Base-by-base conservation (phyloP, 1,140 invertebrate species). In the Anastrepha obliqua region DNA sequence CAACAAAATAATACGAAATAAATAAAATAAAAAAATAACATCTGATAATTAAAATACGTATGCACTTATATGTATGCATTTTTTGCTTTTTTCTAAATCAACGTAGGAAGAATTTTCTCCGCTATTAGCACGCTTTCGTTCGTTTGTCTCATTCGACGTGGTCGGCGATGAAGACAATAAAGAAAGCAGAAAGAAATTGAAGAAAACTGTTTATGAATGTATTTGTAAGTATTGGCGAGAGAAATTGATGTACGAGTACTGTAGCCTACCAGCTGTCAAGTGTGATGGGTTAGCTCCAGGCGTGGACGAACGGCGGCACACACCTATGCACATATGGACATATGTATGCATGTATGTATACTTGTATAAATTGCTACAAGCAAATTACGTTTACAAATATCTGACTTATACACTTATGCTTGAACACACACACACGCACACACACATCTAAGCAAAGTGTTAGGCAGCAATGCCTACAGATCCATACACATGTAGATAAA, bases 11-110 rank as follows among this genome's bases (percentile, higher is more conserved):
- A 86, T 11, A 62, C 29, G 6, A 86, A 86, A 42, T 59, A 62
- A 44, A 55, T 59, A 86, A 62, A 86, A 86, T 60, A 86, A 86
- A 2, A 62, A 42, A 29, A 55, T 47, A 74, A 11, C 20, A 74
- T 74, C 4, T 11, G 11, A 74, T 44, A 9, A 74, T 29, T 39
- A 39, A 74, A 44, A 39, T 11, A 44, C 20, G 6, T 29, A 29
- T 17, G 17, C 5, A 64, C 9, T n/a, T 64, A 17, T 15, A 8
- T 17, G 9, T n/a, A 17, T 17, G 9, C 8, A 17, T n/a, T 17
- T 64, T 64, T 29, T 29, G 5, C 5, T 64, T 64, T 64, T 64
- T 64, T 64, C 17, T 64, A 5, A 47, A 62, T 62, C 9, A 15
- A 67, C 47, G 70, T 74, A 74, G 47, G 47, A 42, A 74, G 47